Conservation (phyloP, 1,140 invertebrate species). For the Eupeodes corollae region DNA sequence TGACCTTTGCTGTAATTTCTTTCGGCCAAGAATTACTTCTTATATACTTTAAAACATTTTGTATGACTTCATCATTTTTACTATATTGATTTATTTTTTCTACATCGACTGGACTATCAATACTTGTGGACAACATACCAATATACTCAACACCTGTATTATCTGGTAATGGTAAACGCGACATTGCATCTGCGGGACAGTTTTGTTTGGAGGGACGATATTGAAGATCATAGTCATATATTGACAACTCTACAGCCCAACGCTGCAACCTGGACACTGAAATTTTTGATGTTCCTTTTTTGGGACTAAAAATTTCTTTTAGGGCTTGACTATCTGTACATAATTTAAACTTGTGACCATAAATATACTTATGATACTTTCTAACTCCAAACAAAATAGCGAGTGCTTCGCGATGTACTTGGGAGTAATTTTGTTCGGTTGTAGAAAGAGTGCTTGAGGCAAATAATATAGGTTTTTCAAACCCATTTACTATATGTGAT, state of each 20-base stretch:
- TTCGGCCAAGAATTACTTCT: too few relatives aligned
- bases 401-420: conserved; percentile 11
- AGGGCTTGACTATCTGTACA: conserved; percentile 7
- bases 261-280: conserved; percentile 30
- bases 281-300: conserved; percentile 19
- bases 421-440: conserved; percentile 13
- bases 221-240: conserved; percentile 31
- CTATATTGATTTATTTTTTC: too few relatives aligned
- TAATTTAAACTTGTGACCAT: conserved; percentile 7
- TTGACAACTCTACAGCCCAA: conserved; percentile 28
- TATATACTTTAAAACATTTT: too few relatives aligned
- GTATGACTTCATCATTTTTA: too few relatives aligned
- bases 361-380: conserved; percentile 11
- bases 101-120: too few relatives aligned
- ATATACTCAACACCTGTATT: not conserved
- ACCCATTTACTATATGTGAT: conserved; percentile 1
- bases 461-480: conserved; percentile 4
- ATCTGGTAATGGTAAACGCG: conserved; percentile 2
- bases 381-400: conserved; percentile 10
- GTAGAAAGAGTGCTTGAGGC: conserved; percentile 6
- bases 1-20: too few relatives aligned
- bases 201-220: conserved; percentile 20
- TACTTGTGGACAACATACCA: too few relatives aligned
- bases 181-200: conserved; percentile 8
- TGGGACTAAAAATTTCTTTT: conserved; percentile 5